Base-by-base conservation (phyloP, 2,797 vertebrate genomes). In the Aphelocoma californica region DNA sequence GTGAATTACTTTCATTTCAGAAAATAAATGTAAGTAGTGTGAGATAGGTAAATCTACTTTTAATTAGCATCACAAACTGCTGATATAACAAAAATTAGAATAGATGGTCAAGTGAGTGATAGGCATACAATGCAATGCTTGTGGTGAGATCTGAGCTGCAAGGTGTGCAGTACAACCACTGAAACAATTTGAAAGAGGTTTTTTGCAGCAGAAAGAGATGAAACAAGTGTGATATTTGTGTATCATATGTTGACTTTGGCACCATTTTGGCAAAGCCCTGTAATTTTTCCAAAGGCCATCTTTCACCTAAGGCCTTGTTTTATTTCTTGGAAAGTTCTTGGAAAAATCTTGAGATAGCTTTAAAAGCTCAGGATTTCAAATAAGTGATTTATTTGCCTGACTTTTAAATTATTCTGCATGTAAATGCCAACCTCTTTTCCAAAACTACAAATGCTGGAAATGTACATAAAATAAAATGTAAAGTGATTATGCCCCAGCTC, bases 21-120 rank as follows among this genome's bases (percentile, higher is more conserved):
- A 92, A 87, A 64, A 25, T 9, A 67, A 75, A 91, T 20, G 9
- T 32, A 67, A 81, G 42, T 40, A 66, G 28, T 29, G 84, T 61
- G 34, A 93, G 78, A 61, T 77, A 65, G 5, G 42, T 36, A 92
- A n/a, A 88, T 88, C 93, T 90, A 54, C 62, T 93, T 89, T 88
- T 72, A 91, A 86, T 92, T 92, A 82, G 38, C 56, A 65, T 84
- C 48, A 36, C 25, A 77, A 69, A 50, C n/a, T 88, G 90, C 70
- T 81, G 32, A 77, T 82, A 12, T 5, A 57, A 81, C 50, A 53
- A 83, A 81, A 86, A 71, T 40, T 32, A 28, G 66, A 93, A 53
- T 16, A 72, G 66, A 34, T 36, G 70, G 31, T 57, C 62, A 82
- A 64, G 53, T 54, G 34, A 86, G 26, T 69, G 74, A 58, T 20